Evolutionary conservation across 2,113 vertebrate species (phyloP).

Genomic region (Mesembrinibis cayennensis): DNA sequence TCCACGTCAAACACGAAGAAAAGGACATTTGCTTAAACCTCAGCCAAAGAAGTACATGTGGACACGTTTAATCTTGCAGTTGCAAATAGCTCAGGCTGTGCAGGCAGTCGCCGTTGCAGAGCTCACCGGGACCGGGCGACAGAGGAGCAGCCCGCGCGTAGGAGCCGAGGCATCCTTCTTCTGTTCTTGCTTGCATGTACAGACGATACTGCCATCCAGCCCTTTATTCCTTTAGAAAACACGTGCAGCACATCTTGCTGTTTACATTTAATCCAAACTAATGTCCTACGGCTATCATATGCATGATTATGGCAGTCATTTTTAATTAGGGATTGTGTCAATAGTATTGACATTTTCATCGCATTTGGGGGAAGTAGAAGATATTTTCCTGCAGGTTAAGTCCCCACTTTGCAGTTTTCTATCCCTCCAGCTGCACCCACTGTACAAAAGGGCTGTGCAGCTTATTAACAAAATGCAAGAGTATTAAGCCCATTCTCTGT

Average conservation of each 20-base stretch:
- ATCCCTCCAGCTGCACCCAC: neutral
- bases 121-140: fast-evolving
- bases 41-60: neutral
- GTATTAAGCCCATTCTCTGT: neutral
- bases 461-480: neutral
- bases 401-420: neutral
- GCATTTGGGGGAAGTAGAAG: neutral
- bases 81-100: neutral
- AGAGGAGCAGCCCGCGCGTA: fast-evolving
- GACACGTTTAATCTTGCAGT: neutral
- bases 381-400: slow-evolving; percentile 27
- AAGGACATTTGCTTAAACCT: neutral
- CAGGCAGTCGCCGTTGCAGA: fast-evolving
- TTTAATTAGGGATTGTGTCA: slow-evolving; percentile 53
- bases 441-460: neutral
- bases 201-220: neutral
- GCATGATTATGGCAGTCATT: slow-evolving; percentile 28
- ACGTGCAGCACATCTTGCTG: neutral
- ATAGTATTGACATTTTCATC: slow-evolving; percentile 40
- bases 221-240: neutral
- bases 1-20: neutral
- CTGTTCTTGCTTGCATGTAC: neutral
- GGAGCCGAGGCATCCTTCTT: neutral
- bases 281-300: neutral
- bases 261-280: neutral